Evolutionary conservation across 2,113 vertebrate species (phyloP).

Genomic region (Brienomyrus longianalis): DNA sequence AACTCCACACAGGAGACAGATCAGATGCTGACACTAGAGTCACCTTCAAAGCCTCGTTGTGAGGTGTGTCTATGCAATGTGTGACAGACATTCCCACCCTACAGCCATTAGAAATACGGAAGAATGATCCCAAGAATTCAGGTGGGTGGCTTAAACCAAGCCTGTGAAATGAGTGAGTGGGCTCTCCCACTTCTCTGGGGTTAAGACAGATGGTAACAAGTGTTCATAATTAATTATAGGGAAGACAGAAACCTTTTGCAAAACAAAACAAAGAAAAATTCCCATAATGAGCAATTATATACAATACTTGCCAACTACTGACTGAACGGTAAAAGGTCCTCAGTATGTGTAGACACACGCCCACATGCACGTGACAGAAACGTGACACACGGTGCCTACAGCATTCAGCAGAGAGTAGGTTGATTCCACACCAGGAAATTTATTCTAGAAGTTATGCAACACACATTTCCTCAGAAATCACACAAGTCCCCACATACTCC

Average conservation of each 20-base stretch:
- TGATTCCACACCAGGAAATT: background rate
- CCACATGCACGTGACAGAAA: background rate
- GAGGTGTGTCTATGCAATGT: background rate
- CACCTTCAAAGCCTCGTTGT: background rate
- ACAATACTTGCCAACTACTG: background rate
- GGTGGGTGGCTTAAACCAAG: background rate
- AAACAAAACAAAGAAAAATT: background rate
- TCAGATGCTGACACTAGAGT: background rate
- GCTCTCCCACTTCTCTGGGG: background rate
- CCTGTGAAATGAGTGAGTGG: background rate
- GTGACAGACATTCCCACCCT: background rate
- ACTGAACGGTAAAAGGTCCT: background rate
- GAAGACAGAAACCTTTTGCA: background rate
- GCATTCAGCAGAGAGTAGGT: background rate
- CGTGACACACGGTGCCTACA: background rate
- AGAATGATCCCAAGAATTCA: background rate
- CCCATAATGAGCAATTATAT: background rate
- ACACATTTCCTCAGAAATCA: background rate
- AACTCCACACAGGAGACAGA: background rate
- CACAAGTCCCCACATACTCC: background rate
- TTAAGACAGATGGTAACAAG: background rate
- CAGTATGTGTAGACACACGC: background rate
- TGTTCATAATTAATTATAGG: background rate
- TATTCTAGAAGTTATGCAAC: background rate
- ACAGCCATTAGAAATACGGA: background rate